A percentile compares a stretch with the other conserved stretches of the same genome.
These are phyloP conservation scores for Hippocampus kuda DNA, from an alignment of 2,797 vertebrate genomes.

Conservation along the genomic window DNA sequence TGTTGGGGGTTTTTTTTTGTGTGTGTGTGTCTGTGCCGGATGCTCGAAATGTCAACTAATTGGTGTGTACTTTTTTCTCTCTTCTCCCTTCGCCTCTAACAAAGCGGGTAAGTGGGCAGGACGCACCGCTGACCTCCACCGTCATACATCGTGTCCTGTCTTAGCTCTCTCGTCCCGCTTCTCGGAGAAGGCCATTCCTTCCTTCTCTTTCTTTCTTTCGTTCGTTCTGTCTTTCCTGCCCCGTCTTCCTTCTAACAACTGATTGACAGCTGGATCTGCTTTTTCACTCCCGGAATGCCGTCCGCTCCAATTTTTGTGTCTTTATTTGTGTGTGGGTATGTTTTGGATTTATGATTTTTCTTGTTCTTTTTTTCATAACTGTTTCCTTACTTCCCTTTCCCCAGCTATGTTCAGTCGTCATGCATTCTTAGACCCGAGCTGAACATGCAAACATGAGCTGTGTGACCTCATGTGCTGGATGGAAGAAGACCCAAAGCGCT, in stretches of 20 bases:
- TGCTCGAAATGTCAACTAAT: constrained; percentile 41
- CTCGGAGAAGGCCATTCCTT: constrained; percentile 30
- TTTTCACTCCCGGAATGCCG: constrained; percentile 49
- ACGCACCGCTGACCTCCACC: constrained; percentile 63
- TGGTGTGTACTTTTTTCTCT: constrained; percentile 89
- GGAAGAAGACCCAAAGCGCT: constrained; percentile 35
- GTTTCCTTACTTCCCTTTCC: constrained; percentile 63
- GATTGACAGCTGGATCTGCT: constrained; percentile 54
- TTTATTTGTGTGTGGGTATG: constrained; percentile 62
- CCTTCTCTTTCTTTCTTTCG: constrained; percentile 15
- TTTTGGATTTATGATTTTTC: constrained; percentile 53
- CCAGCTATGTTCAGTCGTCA: constrained; percentile 70
- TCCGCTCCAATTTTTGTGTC: constrained; percentile 50
- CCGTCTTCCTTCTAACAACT: constrained; percentile 55
- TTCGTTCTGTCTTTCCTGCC: too few relatives aligned
- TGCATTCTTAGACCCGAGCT: constrained; percentile 55
- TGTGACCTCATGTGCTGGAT: constrained; percentile 41
- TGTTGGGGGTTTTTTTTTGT: not conserved
- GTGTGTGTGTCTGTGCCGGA: constrained; percentile 15
- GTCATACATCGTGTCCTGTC: constrained; percentile 46
- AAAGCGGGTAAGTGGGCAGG: constrained; percentile 91
- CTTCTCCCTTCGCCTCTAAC: constrained; percentile 75
- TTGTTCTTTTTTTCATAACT: constrained; percentile 53
- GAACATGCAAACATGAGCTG: constrained; percentile 61
- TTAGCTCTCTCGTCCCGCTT: constrained; percentile 32